Evolutionary conservation across 2,113 vertebrate species (phyloP), one percentile per base, ranked within the genome.

Genomic region (Vireo altiloquus): DNA sequence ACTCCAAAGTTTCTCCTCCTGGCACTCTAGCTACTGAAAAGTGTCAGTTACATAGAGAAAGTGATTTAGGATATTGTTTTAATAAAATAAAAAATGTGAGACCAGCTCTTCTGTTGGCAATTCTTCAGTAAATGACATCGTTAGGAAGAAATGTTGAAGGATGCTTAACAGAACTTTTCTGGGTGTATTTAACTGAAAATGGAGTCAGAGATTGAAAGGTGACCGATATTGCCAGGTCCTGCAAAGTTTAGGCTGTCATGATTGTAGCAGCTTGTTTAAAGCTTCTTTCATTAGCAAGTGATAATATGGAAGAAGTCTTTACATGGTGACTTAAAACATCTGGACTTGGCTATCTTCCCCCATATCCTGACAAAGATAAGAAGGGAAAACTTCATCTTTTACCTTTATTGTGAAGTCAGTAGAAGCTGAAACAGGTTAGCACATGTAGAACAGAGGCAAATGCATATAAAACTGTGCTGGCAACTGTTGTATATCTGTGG

Each of bases 241-340:
- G 18, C 14, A 54, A 66, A 61, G 50, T 39, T 70, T 74, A 31
- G 79, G 30, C 44, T 52, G 13, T 69, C 46, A 12, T 30, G 54
- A 23, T 2, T 54, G 9, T 50, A 46, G 15, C 9, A 39, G 37
- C 39, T 86, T 65, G 35, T 66, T 63, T 80, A 83, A 89, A 74
- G 35, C 64, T 75, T 8, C 27, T 75, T 71, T 74, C 37, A 60
- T 70, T 89, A 89, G 7, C 50, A 82, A 50, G 69, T 66, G 64
- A 54, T 71, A 85, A 87, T 64, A n/a, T 21, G 59, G 59, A 61
- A 88, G 90, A 80, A 59, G n/a, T 39, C 56, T 90, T 91, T 74
- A 50, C 54, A 59, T 50, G 66, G 35, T 86, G 66, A 69, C 15
- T 42, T 88, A 23, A n/a, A 49, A 70, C 53, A 66, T 54, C 78